Evolutionary conservation across 2,888 invertebrate species (phyloP), one percentile per base, ranked within the genome.

Genomic region (Exocentrus adspersus): DNA sequence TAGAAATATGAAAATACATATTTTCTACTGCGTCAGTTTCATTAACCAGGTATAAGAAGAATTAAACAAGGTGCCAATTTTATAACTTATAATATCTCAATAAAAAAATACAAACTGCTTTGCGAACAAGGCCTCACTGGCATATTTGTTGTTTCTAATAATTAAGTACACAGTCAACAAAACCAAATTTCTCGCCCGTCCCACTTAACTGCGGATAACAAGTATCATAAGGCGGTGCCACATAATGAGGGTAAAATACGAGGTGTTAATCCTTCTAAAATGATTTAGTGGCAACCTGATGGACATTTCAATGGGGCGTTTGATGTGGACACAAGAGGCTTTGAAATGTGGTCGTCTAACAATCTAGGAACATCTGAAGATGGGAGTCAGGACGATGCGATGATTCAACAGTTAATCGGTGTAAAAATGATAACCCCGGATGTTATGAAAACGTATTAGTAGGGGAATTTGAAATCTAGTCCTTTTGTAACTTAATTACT

Each of bases 281-380:
- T 77, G 79, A 77, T 80, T 78, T 78, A 80, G 79, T 80, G 80
- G 79, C 78, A 77, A 74, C 72, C 74, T 79, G 80, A 80, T 77
- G 74, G 80, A 80, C 79, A 75, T 73, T 68, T 79, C 77, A 80
- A 80, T 79, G 70, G 73, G 67, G 68, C 66, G 57, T 71, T 74
- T 79, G 79, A 78, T 78, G 77, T 75, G 77, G 76, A 74, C 69
- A 78, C 74, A 79, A 78, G 72, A 73, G 75, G 66, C 75, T 75
- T 78, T 78, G 77, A 77, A 76, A 77, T 72, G 72, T 74, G 54
- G 54, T 54, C 74, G 72, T 71, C 72, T 75, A 77, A 79, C 78
- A 78, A 80, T 78, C 74, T 72, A 72, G 43, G 72, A 76, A 76
- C 77, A 77, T 75, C 74, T 75, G 74, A 74, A 75, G 76, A 77